Percentiles rank a stretch among this genome's conserved stretches.
Evolutionary conservation across 1,140 invertebrate genomes (phyloP).

Genomic region (Danaus plexippus): DNA sequence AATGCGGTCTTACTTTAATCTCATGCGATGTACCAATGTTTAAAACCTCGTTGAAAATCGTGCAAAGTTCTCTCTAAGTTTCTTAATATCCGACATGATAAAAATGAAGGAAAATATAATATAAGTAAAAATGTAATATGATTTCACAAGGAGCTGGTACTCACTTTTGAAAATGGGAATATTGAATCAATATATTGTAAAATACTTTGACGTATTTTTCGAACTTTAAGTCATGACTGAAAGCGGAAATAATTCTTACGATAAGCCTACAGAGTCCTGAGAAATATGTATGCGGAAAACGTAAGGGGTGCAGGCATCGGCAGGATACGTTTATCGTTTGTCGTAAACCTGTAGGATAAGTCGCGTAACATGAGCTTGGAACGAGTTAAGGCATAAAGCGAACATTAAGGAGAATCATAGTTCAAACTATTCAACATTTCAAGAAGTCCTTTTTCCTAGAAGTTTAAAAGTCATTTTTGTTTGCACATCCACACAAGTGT

Average conservation of each 20-base stretch:
- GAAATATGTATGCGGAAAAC: conserved; percentile 36
- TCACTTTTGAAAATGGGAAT: too few relatives aligned
- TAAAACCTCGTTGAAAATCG: conserved; percentile 12
- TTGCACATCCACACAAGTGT: conserved; percentile 11
- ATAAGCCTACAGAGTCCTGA: conserved; percentile 38
- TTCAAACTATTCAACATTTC: conserved; percentile 17
- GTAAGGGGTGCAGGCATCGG: conserved; percentile 35
- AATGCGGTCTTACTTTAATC: conserved; percentile 64
- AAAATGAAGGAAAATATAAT: too few relatives aligned
- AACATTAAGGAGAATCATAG: conserved; percentile 28
- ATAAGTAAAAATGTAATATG: too few relatives aligned
- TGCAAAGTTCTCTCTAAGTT: conserved; percentile 5
- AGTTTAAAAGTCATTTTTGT: conserved; percentile 27
- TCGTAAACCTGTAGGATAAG: conserved; percentile 54
- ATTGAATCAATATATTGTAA: too few relatives aligned
- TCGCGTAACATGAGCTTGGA: conserved; percentile 47
- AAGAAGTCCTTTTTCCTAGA: conserved; percentile 2
- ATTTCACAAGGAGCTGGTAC: too few relatives aligned
- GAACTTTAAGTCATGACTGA: too few relatives aligned
- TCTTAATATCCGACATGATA: neutral
- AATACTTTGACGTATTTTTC: too few relatives aligned
- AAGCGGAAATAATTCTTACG: conserved; percentile 33
- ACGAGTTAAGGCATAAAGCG: conserved; percentile 34
- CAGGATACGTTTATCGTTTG: conserved; percentile 50
- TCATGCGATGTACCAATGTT: conserved; percentile 25